Evolutionary conservation across 53 echinoderm and acorn worm species (phyloP).

Genomic region (Patiria pectinifera): DNA sequence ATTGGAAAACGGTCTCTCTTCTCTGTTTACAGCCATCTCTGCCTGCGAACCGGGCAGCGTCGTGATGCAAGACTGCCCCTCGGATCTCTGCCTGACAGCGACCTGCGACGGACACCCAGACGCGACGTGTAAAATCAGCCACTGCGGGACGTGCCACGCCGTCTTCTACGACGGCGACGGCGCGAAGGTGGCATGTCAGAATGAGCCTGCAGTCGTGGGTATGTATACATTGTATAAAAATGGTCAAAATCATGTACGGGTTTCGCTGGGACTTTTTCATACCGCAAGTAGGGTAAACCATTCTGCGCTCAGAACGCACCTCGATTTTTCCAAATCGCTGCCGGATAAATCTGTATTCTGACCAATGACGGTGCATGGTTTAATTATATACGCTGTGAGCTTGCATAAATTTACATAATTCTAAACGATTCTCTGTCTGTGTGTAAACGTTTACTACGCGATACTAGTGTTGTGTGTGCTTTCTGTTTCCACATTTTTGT

Average conservation of each 20-base stretch:
- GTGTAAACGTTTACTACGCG: too few species aligned
- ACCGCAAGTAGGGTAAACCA: background rate
- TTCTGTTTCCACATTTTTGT: too few species aligned
- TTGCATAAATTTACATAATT: too few species aligned
- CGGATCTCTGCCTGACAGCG: constrained; percentile 43
- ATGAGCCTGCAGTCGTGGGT: constrained; percentile 3
- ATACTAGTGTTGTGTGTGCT: too few species aligned
- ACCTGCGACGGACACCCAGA: constrained; percentile 51
- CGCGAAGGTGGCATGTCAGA: constrained; percentile 45
- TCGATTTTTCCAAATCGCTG: too few species aligned
- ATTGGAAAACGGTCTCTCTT: background rate
- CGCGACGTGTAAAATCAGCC: constrained; percentile 52
- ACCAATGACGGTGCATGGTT: too few species aligned
- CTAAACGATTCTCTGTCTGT: too few species aligned
- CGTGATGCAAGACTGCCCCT: constrained; percentile 19
- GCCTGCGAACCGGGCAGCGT: constrained; percentile 5
- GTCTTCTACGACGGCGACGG: constrained; percentile 57
- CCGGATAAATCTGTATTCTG: too few species aligned
- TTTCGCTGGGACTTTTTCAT: background rate
- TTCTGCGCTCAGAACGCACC: background rate
- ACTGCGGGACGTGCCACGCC: constrained; percentile 66
- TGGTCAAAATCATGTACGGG: background rate
- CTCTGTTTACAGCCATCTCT: constrained; percentile 11
- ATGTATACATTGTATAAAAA: background rate
- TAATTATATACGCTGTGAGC: too few species aligned